Base-by-base conservation (phyloP, 2,797 vertebrate species). In the Fistularia commersonii region DNA sequence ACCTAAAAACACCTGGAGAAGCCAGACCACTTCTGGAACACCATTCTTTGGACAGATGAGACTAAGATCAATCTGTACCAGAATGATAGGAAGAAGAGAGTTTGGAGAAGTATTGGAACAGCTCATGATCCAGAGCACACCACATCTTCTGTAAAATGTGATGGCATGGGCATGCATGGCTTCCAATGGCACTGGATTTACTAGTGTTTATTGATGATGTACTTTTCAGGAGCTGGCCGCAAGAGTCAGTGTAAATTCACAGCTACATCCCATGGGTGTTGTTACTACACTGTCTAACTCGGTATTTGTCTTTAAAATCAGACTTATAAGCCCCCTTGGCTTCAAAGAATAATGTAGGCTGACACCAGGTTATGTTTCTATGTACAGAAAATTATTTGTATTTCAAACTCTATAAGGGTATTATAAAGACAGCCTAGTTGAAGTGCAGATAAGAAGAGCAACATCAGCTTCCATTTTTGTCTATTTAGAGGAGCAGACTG, bases 251-350 rank as follows among this genome's bases (percentile, higher is more conserved):
- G 50, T 57, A 54, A 43, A 48, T 68, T 69, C 69, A 69, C 74
- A 72, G 64, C 66, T 78, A 55, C n/a, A 23, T 68, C 69, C 61
- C 66, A 69, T 37, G 42, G 65, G 72, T 69, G 62, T 46, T 70
- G 51, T 63, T 61, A 40, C 41, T 31, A 49, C 6, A n/a, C 53
- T 46, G 57, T 66, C 41, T 69, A 65, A 79, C 68, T 73, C 45
- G 53, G 59, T 59, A 68, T 68, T 73, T 72, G 54, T 61, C 46
- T 72, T 61, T 41, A 78, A 52, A 66, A 61, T 54, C 41, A 45
- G 38, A 1, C 38, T 38, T 23, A 49, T 6, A 14, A 32, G 36
- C 45, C 54, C 36, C 57, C 57, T 54, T 42, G 39, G 41, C 46
- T 60, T 54, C 42, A 12, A 14, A 42, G 38, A 57, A 15, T 1